Percentiles rank a stretch among this genome's conserved stretches.
Conservation (phyloP, 2,888 invertebrate genomes). For the Melinaea marsaeus region DNA sequence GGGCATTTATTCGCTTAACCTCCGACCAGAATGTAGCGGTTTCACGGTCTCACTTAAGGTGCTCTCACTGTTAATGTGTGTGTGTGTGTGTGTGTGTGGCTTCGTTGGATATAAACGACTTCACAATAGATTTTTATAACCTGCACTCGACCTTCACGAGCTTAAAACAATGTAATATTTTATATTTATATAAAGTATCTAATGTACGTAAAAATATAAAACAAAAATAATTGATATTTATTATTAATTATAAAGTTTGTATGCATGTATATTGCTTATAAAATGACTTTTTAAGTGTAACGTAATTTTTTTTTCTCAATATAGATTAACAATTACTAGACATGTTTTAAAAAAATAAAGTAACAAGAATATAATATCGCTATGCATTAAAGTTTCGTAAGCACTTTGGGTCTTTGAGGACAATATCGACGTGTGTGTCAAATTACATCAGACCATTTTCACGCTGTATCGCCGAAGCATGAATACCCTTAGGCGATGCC, state of each 20-base stretch:
- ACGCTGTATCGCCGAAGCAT: not conserved
- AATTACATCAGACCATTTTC: slow-evolving; percentile 8
- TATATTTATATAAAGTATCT: not conserved
- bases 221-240: too few species aligned
- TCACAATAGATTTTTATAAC: slow-evolving; percentile 12
- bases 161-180: not conserved
- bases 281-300: too few species aligned
- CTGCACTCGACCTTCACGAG: not conserved
- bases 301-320: too few species aligned
- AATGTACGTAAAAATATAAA: not conserved
- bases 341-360: not conserved
- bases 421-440: not conserved
- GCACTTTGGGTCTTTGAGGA: slow-evolving; percentile 2
- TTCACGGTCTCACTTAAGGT: slow-evolving; percentile 1
- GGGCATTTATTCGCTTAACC: slow-evolving; percentile 13
- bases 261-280: too few species aligned
- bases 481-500: not conserved
- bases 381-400: not conserved
- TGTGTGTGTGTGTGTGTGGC: not conserved
- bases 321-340: not conserved
- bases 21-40: slow-evolving; percentile 14
- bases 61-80: slow-evolving; percentile 16
- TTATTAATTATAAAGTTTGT: too few species aligned
- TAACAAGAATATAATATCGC: not conserved
- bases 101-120: slow-evolving; percentile 8